Base-by-base conservation (phyloP, 53 echinoderm and acorn worm species). In the Arbacia lixula region DNA sequence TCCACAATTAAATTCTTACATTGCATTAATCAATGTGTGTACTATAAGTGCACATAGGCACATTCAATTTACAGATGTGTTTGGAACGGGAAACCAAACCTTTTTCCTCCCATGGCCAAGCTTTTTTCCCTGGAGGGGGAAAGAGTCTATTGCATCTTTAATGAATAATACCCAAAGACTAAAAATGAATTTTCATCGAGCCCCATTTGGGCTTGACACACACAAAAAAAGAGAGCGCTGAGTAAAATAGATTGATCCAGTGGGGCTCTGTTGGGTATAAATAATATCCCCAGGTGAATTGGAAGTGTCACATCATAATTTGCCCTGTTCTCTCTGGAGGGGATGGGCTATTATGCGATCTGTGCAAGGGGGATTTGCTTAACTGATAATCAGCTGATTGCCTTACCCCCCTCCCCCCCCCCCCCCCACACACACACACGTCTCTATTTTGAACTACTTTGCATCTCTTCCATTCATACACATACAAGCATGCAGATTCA, bases 141-240 rank as follows among this genome's bases (percentile, higher is more conserved):
- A 71, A 71, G 71, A 43, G 41, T 71, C 41, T 71, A 71, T 71
- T 71, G 71, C 41, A 71, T 71, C 71, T 71, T 71, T 71, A 71
- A 71, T 71, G 71, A 71, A 66, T 66, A 71, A 71, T 71, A 8
- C 71, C 71, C 42, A 40, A 68, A 71, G 71, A 71, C 41, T 71
- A 43, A 33, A 71, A 71, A 71, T 68, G 71, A 71, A 71, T 71
- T 71, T 71, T 66, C 66, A 66, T 66, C 66, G 38, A 66, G 66
- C 66, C 66, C 36, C 38, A 37, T 66, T 66, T 36, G 36, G 37
- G n/a, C n/a, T n/a, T n/a, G n/a, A n/a, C n/a, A n/a, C n/a, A n/a
- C n/a, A n/a, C n/a, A n/a, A n/a, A n/a, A n/a, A n/a, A 66, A 36
- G 66, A 66, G 66, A 66, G 66, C 38, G 66, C 38, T 66, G 38